phyloP scores from a whole-genome alignment of 2,113 vertebrate genomes.

The Choloepus hoffmanni region DNA sequence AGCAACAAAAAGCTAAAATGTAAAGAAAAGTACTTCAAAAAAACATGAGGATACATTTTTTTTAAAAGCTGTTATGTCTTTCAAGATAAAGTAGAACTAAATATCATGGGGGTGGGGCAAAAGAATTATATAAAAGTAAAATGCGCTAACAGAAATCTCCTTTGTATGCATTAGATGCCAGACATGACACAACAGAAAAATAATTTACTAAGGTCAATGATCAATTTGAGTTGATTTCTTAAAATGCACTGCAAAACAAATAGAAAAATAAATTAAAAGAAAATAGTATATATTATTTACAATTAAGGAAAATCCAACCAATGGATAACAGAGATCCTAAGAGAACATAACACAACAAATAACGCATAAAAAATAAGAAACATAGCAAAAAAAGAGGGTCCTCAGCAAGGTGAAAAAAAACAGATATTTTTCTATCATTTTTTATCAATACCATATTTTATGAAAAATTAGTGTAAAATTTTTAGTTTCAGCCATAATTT shows the following conservation, averaged over 20 bases:
- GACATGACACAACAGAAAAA: not conserved
- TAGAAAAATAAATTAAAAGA: not conserved
- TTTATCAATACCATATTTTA: not conserved
- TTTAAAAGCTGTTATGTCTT: not conserved
- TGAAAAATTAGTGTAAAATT: not conserved
- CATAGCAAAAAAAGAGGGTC: not conserved
- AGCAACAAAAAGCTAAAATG: not conserved
- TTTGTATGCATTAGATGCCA: not conserved
- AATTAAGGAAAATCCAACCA: not conserved
- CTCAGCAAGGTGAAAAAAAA: not conserved
- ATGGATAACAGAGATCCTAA: not conserved
- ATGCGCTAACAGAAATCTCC: not conserved
- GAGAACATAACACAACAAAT: not conserved
- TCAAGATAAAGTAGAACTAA: not conserved
- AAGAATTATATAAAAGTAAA: not conserved
- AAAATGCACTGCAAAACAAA: not conserved
- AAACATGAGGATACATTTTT: not conserved
- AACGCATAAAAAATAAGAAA: not conserved
- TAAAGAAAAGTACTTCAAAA: not conserved
- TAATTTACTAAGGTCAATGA: not conserved
- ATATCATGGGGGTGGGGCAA: not conserved
- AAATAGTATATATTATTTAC: not conserved
- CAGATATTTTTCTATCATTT: not conserved
- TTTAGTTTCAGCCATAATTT: not conserved
- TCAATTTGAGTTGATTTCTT: not conserved